Evolutionary conservation across 2,113 vertebrate genomes (phyloP), one percentile per base, ranked within the genome.

Genomic region (Porphyrio hochstetteri): DNA sequence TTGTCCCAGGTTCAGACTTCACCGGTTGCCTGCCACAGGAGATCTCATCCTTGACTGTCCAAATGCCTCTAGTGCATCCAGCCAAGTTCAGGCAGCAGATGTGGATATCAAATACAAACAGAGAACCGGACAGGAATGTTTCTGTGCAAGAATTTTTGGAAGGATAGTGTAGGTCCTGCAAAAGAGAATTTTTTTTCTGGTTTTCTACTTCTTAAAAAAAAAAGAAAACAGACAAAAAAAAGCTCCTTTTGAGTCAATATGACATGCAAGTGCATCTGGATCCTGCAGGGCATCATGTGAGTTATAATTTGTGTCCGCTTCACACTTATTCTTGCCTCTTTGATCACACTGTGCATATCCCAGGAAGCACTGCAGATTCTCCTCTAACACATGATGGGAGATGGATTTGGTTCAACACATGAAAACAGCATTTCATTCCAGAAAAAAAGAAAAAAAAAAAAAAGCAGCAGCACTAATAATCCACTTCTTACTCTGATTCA

Each of bases 261-360:
- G 68, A 90, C 71, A 83, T 64, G n/a, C 78, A 93, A 93, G 94
- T 42, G 67, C 68, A 92, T 92, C 82, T 96, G 92, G 84, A 56
- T 65, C 36, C 82, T 78, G 63, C 53, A 63, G 76, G 90, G 67
- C 59, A 64, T 44, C 82, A 69, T 10, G 31, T 42, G 55, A 92
- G 20, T 82, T 82, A 18, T 19, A 88, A 72, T 60, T 70, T 77
- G 76, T 64, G 91, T 81, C 24, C 35, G 16, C 11, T 88, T 71
- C 72, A 46, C 70, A 67, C 59, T 84, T 84, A 24, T 77, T 55
- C 59, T 68, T 87, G 64, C 59, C 55, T 74, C 71, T 92, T 77
- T 92, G 60, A 86, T 88, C 69, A 89, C 14, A 35, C 35, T 33
- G 9, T n/a, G 42, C 0, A 0, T 31, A 53, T 87, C 77, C 86